These are phyloP conservation scores for Psittacula echo DNA, from an alignment of 2,797 vertebrate genomes.

Conservation along the genomic window DNA sequence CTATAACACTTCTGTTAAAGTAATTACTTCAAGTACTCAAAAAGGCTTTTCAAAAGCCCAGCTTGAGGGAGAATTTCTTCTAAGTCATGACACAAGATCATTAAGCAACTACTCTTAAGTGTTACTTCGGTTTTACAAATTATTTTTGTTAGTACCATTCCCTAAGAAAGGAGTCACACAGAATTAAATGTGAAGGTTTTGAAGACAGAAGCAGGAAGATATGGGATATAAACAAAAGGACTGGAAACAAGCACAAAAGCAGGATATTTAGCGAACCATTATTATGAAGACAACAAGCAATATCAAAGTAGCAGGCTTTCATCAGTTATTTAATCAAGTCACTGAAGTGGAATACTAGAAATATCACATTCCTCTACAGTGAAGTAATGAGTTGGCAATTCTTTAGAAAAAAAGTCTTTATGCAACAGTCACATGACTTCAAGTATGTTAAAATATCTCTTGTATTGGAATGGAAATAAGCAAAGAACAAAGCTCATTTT, in stretches of 20 bases:
- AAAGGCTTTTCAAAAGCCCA: not conserved
- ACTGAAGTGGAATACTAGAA: conserved; percentile 38
- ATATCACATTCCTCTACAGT: conserved; percentile 50
- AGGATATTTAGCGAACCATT: conserved; percentile 2
- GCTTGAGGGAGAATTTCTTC: not conserved
- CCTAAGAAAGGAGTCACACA: not conserved
- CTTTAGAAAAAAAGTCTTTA: not conserved
- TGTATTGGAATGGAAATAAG: not conserved
- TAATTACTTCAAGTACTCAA: not conserved
- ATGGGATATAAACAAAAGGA: not conserved
- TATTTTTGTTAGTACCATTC: not conserved
- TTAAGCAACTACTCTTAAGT: not conserved
- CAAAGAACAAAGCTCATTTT: not conserved
- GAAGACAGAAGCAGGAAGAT: not conserved
- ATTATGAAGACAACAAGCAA: conserved; percentile 3
- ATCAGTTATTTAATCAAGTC: conserved; percentile 55
- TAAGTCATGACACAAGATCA: not conserved
- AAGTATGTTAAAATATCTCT: not conserved
- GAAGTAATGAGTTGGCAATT: conserved; percentile 30
- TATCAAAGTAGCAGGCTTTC: conserved; percentile 7
- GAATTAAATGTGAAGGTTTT: not conserved
- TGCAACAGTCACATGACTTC: not conserved
- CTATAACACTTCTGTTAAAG: not conserved
- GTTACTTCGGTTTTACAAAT: not conserved
- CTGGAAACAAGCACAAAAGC: not conserved